Evolutionary conservation across 2,113 vertebrate genomes (phyloP).

Genomic region (Peromyscus leucopus): DNA sequence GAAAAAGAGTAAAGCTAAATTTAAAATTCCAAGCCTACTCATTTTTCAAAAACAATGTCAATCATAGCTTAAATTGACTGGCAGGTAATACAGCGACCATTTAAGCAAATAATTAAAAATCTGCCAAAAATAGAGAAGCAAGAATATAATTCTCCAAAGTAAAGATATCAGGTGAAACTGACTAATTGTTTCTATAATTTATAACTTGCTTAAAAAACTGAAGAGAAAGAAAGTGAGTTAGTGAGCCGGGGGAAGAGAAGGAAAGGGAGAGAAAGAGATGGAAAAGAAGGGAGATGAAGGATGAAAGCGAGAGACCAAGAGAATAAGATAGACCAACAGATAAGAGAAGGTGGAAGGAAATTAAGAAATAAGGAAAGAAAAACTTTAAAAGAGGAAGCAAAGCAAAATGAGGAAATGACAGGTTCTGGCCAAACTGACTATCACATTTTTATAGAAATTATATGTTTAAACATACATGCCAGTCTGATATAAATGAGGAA

Average conservation of each 20-base stretch:
- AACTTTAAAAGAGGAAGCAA: neutral
- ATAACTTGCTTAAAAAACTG: neutral
- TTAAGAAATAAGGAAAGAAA: neutral
- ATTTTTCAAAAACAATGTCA: neutral
- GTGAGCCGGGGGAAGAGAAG: rapidly evolving
- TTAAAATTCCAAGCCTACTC: neutral
- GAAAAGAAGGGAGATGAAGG: neutral
- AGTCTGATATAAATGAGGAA: neutral
- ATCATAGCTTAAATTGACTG: neutral
- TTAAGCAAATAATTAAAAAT: neutral
- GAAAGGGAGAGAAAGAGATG: neutral
- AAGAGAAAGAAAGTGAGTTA: neutral
- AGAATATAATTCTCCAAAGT: neutral
- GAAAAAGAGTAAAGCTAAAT: neutral
- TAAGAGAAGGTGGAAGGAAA: neutral
- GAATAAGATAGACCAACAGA: neutral
- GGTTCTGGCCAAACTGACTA: neutral
- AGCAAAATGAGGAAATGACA: neutral
- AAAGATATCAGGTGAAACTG: neutral
- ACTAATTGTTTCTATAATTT: neutral
- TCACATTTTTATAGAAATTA: neutral
- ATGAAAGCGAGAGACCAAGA: neutral
- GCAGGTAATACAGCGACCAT: neutral
- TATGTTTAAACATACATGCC: neutral
- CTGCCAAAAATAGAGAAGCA: neutral